phyloP scores from a whole-genome alignment of 1,140 invertebrate species.

The Drosophila kikkawai region DNA sequence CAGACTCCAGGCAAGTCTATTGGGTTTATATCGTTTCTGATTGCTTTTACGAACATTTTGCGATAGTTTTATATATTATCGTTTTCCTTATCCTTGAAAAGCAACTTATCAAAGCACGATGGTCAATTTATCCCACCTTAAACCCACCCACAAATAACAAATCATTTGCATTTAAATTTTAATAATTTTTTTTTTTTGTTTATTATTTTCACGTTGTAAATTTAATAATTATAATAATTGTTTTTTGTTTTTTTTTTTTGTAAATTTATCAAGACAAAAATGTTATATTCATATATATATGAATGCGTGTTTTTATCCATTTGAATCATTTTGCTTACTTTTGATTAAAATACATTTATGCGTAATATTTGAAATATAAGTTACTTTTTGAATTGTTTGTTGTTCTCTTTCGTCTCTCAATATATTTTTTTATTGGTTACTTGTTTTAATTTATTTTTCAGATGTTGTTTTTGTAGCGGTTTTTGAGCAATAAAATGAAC shows the following conservation, averaged over 20 bases:
- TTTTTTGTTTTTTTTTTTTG: slow-evolving; percentile 44
- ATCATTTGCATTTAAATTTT: slow-evolving; percentile 48
- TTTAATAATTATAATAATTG: slow-evolving; percentile 83
- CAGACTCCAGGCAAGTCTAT: too few species aligned
- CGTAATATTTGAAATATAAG: slow-evolving; percentile 83
- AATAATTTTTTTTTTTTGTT: slow-evolving; percentile 72
- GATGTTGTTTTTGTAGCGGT: slow-evolving; percentile 38
- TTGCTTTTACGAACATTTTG: too few species aligned
- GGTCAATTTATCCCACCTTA: too few species aligned
- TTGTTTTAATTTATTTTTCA: slow-evolving; percentile 35
- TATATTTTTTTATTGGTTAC: slow-evolving; percentile 35
- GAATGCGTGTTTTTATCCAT: slow-evolving; percentile 41
- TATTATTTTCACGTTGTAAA: slow-evolving; percentile 81
- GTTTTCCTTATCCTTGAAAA: too few species aligned
- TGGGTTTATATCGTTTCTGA: too few species aligned
- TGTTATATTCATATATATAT: slow-evolving; percentile 67
- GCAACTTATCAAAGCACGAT: too few species aligned
- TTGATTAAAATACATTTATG: slow-evolving; percentile 85
- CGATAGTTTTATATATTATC: too few species aligned
- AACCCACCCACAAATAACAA: not conserved
- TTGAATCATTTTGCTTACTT: slow-evolving; percentile 63
- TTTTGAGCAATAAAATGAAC: slow-evolving; percentile 58
- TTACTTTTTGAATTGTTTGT: slow-evolving; percentile 62
- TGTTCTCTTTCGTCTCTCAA: slow-evolving; percentile 35
- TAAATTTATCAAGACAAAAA: slow-evolving; percentile 85